Conservation (phyloP, 1,140 invertebrate species). For the Batillaria attramentaria region DNA sequence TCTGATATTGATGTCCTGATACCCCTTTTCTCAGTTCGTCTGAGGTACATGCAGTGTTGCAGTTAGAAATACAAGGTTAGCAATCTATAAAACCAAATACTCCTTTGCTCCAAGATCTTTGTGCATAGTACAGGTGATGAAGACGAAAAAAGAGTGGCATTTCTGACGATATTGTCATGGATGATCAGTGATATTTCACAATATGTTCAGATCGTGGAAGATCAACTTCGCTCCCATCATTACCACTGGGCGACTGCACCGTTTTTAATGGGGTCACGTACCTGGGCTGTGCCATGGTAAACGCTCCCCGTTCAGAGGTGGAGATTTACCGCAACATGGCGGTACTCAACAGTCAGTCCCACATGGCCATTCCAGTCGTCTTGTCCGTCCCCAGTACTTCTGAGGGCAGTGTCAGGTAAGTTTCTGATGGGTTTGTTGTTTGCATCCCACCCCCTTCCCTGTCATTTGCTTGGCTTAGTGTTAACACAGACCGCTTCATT, state of each 20-base stretch:
- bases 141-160: too few relatives aligned
- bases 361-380: slow-evolving; percentile 83
- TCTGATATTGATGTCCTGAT: too few relatives aligned
- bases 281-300: slow-evolving; percentile 92
- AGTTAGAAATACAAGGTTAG: too few relatives aligned
- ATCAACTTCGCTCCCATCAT: slow-evolving; percentile 60
- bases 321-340: slow-evolving; percentile 97
- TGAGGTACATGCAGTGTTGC: too few relatives aligned
- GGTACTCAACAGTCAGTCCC: slow-evolving; percentile 85
- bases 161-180: too few relatives aligned
- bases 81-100: too few relatives aligned
- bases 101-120: too few relatives aligned
- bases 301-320: slow-evolving; percentile 92
- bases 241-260: slow-evolving; percentile 65
- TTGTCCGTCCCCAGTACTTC: slow-evolving; percentile 92
- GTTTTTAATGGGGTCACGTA: slow-evolving; percentile 95
- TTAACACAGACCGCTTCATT: too few relatives aligned
- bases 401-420: slow-evolving; percentile 78
- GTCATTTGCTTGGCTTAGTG: too few relatives aligned
- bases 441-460: background rate
- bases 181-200: too few relatives aligned
- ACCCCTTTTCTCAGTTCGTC: too few relatives aligned
- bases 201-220: slow-evolving; percentile 42
- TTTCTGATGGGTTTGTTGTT: background rate
- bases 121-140: too few relatives aligned